phyloP scores from a whole-genome alignment of 1,140 invertebrate species.

The Diachasmimorpha longicaudata region DNA sequence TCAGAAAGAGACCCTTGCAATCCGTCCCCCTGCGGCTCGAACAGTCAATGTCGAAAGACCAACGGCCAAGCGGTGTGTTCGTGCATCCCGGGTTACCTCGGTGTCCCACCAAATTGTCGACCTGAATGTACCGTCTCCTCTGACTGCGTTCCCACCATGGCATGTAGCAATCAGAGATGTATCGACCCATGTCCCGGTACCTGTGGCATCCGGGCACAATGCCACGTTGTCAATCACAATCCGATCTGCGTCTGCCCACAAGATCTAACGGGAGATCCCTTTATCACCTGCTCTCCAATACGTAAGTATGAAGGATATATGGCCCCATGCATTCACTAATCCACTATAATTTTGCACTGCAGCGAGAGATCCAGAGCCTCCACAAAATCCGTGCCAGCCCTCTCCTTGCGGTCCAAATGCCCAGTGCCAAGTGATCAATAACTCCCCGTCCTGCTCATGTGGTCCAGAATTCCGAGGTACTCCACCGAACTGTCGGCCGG shows the following conservation, averaged over 20 bases:
- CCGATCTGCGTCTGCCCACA: slow-evolving; percentile 71
- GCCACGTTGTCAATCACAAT: slow-evolving; percentile 72
- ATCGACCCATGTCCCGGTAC: slow-evolving; percentile 75
- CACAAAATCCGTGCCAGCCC: slow-evolving; percentile 58
- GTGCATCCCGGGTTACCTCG: slow-evolving; percentile 75
- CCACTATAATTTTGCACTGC: not conserved
- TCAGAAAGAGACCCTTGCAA: slow-evolving; percentile 65
- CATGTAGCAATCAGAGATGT: slow-evolving; percentile 79
- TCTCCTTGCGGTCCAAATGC: slow-evolving; percentile 67
- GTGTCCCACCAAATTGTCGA: slow-evolving; percentile 75
- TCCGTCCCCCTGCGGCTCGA: slow-evolving; percentile 76
- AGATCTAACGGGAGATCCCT: slow-evolving; percentile 67
- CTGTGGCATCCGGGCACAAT: slow-evolving; percentile 71
- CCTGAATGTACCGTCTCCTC: slow-evolving; percentile 73
- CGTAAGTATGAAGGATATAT: slow-evolving; percentile 50
- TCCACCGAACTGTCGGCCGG: slow-evolving; percentile 62
- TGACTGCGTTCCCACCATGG: slow-evolving; percentile 70
- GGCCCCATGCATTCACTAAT: not conserved
- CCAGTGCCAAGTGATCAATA: slow-evolving; percentile 58
- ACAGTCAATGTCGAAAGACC: slow-evolving; percentile 72
- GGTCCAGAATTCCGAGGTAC: slow-evolving; percentile 53
- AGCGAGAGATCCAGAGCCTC: not conserved
- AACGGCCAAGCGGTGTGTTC: slow-evolving; percentile 74
- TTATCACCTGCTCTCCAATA: slow-evolving; percentile 62
- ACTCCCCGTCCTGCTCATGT: slow-evolving; percentile 55